Evolutionary conservation across 1,140 invertebrate species (phyloP).

Genomic region (Cyphomyrmex costatus): DNA sequence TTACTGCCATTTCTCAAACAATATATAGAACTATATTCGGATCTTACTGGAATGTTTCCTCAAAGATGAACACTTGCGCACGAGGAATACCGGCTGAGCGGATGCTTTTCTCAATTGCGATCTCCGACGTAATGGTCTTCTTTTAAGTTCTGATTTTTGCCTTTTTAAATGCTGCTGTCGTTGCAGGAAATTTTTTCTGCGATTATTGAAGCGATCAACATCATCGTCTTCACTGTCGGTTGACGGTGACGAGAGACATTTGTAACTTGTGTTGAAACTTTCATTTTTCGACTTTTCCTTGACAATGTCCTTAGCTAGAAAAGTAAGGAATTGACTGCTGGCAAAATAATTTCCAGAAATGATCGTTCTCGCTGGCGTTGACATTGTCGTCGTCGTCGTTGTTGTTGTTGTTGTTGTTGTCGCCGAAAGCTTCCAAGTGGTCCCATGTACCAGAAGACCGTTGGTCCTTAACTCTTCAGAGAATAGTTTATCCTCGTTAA

Average conservation of each 20-base stretch:
- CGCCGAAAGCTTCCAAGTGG: conserved; percentile 69
- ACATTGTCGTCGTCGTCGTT: conserved; percentile 10
- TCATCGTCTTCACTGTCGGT: conserved; percentile 80
- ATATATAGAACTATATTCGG: not conserved
- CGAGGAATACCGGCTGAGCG: conserved; percentile 84
- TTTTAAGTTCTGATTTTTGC: conserved; percentile 74
- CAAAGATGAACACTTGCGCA: conserved; percentile 83
- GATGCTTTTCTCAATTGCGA: conserved; percentile 81
- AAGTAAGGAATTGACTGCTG: conserved; percentile 83
- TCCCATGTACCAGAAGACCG: conserved; percentile 72
- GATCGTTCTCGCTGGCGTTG: conserved; percentile 10
- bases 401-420: conserved; percentile 6
- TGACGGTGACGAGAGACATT: conserved; percentile 80
- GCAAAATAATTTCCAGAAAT: conserved; percentile 81
- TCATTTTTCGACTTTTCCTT: conserved; percentile 61
- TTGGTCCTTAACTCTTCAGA: conserved; percentile 78
- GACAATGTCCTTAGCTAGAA: conserved; percentile 75
- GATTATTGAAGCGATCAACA: conserved; percentile 29
- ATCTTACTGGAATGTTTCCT: conserved; percentile 84
- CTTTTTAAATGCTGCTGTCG: conserved; percentile 67
- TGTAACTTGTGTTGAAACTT: conserved; percentile 63
- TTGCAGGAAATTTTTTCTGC: conserved; percentile 47
- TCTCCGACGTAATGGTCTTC: conserved; percentile 82
- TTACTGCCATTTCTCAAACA: too few relatives aligned
- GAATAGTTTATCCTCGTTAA: conserved; percentile 85